Base-by-base conservation (phyloP, 2,797 vertebrate species). In the Coendou prehensilis region DNA sequence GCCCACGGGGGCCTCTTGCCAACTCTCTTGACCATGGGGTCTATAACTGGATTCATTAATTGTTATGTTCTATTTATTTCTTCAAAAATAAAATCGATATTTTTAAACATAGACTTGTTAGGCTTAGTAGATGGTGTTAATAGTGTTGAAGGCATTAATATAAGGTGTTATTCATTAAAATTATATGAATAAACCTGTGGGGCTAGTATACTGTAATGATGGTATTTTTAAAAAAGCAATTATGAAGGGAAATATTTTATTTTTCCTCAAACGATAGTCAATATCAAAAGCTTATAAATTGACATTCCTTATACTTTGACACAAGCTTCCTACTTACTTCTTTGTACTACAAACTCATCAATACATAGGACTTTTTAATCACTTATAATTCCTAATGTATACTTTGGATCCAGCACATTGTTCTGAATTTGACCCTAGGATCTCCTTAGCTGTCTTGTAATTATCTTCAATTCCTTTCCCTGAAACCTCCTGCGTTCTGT, bases 241-340 rank as follows among this genome's bases (percentile, higher is more conserved):
- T 50, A 18, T 61, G 41, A 87, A 15, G 41, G 57, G 64, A 86
- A 78, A n/a, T 50, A 52, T 78, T 63, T 85, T 64, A n/a, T 69
- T 91, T 89, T 86, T 92, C 33, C 37, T 45, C 56, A 93, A 94
- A 30, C 86, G 9, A 94, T 64, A 79, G 22, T 63, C 7, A 71
- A 37, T 45, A 52, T 50, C n/a, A 76, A n/a, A 94, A 47, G 9
- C 88, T 94, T 81, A 75, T 89, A 64, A 41, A 14, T 13, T 92
- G 56, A 0, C 6, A 57, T 90, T 94, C 45, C 64, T 63, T 88
- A 50, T 2, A 59, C 87, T 96, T 22, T n/a, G 73, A 45, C 26
- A 28, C 57, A 75, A 54, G 9, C 9, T 84, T 84, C 80, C 64
- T 61, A 26, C 11, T 41, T 28, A 54, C 33, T 71, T 57, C 17